phyloP scores from a whole-genome alignment of 2,113 vertebrate genomes.

The Salvelinus namaycush region DNA sequence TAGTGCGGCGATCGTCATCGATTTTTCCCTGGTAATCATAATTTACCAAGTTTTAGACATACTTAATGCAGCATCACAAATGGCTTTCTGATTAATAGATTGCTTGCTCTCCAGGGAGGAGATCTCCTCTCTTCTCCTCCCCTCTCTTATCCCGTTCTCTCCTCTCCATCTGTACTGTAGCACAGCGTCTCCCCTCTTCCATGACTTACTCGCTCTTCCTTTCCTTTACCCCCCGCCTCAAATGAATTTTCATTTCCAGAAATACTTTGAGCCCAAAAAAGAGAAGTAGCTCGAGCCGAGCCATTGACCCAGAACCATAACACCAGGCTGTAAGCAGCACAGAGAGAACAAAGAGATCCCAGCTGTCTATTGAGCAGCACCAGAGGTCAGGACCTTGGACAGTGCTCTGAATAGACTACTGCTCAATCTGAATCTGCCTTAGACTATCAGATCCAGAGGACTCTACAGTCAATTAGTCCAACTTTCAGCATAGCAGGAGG shows the following conservation, averaged over 20 bases:
- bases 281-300: not conserved
- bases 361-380: constrained; percentile 6
- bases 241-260: constrained; percentile 14
- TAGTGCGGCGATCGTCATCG: constrained; percentile 66
- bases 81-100: constrained; percentile 70
- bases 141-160: not conserved
- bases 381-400: constrained; percentile 59
- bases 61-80: constrained; percentile 67
- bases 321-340: not conserved
- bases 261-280: constrained; percentile 6
- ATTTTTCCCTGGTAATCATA: constrained; percentile 69
- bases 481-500: not conserved
- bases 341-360: constrained; percentile 1
- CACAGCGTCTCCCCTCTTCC: constrained; percentile 10
- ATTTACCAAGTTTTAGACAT: constrained; percentile 65
- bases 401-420: constrained; percentile 32
- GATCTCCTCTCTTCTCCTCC: constrained; percentile 3
- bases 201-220: not conserved
- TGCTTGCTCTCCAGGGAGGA: constrained; percentile 52
- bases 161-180: constrained; percentile 39
- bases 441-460: constrained; percentile 44
- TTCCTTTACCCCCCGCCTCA: constrained; percentile 3
- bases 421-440: constrained; percentile 8
- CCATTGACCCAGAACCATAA: not conserved
- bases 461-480: not conserved